Base-by-base conservation (phyloP, 2,888 invertebrate species). In the Tachystola acroxantha region DNA sequence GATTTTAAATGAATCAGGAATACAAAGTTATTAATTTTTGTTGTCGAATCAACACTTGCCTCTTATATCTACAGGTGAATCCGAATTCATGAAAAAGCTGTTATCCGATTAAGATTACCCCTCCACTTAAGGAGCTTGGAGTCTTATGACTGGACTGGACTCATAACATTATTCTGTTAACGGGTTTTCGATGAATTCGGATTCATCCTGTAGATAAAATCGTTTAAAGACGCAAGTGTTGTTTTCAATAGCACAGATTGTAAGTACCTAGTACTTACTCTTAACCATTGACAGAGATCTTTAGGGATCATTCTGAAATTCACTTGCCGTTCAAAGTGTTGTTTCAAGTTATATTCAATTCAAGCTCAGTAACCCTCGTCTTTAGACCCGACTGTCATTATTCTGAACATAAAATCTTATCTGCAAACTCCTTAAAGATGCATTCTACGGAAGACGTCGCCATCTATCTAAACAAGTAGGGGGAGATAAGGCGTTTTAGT, bases 401-500 rank as follows among this genome's bases (percentile, higher is more conserved):
- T 64, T 64, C 63, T 54, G 60, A 57, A 59, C 76, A 68, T 77
- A 75, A 75, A 78, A 69, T 64, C 64, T 77, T 78, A 76, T 77
- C 78, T 68, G 39, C 47, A 45, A 57, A 56, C 57, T 70, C 63
- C 64, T 69, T 62, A 64, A 69, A 75, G 72, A 73, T 76, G 74
- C 77, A 77, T 73, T 65, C 62, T 65, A 64, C 68, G 74, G 71
- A 76, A 75, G 69, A 59, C 64, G 56, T 56, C 52, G 55, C 58
- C 60, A 59, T 70, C 52, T 74, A 74, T 75, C 72, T 74, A 67
- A 68, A 72, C 66, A 72, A 74, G 66, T 54, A 62, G 76, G 77
- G n/a, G 78, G 64, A 77, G 78, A 77, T 77, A 79, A 76, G 69
- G 43, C 55, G 66, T 66, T 72, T 72, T 74, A 76, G 65, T 72